Percentiles rank a stretch among this genome's conserved stretches.
phyloP scores from a whole-genome alignment of 2,113 vertebrate species.

The Delphinapterus leucas region DNA sequence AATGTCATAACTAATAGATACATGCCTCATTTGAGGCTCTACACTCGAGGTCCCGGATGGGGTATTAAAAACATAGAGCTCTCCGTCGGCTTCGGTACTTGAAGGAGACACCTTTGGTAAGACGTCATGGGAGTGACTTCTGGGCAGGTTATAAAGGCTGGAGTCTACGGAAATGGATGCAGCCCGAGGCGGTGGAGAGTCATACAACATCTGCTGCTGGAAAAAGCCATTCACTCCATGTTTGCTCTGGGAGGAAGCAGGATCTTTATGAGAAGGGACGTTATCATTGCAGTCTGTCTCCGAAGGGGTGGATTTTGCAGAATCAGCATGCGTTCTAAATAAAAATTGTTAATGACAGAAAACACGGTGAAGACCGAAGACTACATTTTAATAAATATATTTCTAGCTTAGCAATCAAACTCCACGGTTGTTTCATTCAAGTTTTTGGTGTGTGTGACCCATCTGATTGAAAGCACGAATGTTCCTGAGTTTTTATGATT shows the following conservation, averaged over 20 bases:
- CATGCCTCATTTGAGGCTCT: conserved; percentile 90
- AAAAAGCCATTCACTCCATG: conserved; percentile 94
- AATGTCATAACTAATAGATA: conserved; percentile 95
- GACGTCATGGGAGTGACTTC: conserved; percentile 96
- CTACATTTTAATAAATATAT: not conserved
- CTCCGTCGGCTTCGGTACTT: conserved; percentile 86
- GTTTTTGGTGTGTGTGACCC: not conserved
- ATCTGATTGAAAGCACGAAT: conserved; percentile 30
- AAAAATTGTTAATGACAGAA: conserved; percentile 48
- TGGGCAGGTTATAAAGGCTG: conserved; percentile 92
- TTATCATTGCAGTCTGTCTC: conserved; percentile 99
- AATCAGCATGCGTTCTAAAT: conserved; percentile 88
- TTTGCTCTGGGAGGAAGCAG: conserved; percentile 85
- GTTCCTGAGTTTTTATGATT: conserved; percentile 29
- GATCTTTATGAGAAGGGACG: conserved; percentile 90
- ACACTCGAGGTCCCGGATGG: conserved; percentile 86
- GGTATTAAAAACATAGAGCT: conserved; percentile 91
- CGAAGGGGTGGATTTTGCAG: conserved; percentile 92
- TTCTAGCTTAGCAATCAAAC: conserved; percentile 41
- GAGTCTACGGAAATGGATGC: conserved; percentile 86
- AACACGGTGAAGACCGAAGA: not conserved
- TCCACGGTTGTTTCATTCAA: not conserved
- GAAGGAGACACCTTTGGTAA: conserved; percentile 88
- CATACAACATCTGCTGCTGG: conserved; percentile 88
- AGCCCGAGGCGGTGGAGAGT: conserved; percentile 90